Evolutionary conservation across 2,113 vertebrate species (phyloP).

Genomic region (zebrafish (Danio rerio)): DNA sequence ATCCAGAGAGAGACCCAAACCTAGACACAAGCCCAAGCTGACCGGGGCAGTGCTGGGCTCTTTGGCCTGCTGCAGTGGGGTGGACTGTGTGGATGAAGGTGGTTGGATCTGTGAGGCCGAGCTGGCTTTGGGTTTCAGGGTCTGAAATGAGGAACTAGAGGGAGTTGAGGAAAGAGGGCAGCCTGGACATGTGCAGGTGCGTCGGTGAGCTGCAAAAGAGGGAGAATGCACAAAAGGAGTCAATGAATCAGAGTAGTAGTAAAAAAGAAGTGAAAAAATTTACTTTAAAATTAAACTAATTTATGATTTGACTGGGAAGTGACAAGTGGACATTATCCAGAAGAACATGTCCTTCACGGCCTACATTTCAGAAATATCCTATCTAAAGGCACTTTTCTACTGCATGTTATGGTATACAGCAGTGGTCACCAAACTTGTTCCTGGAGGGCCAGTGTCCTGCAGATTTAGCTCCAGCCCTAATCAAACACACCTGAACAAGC

Average conservation of each 20-base stretch:
- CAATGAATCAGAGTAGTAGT: neutral
- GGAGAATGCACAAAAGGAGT: neutral
- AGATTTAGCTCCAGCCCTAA: too few species aligned
- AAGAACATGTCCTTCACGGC: neutral
- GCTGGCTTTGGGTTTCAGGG: conserved; percentile 62
- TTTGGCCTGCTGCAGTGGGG: conserved; percentile 57
- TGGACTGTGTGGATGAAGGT: neutral
- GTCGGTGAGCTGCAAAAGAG: conserved; percentile 64
- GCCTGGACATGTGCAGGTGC: conserved; percentile 74
- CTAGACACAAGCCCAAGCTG: conserved; percentile 60
- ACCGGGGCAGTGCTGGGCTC: conserved; percentile 49
- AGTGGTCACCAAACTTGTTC: too few species aligned
- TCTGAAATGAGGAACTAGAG: conserved; percentile 57
- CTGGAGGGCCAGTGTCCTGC: too few species aligned
- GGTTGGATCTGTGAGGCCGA: conserved; percentile 26
- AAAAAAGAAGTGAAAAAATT: neutral
- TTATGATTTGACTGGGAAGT: neutral
- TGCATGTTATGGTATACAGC: too few species aligned
- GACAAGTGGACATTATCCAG: neutral
- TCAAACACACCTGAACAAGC: too few species aligned
- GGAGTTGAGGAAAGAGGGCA: conserved; percentile 71
- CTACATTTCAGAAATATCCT: too few species aligned
- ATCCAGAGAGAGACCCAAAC: conserved; percentile 58
- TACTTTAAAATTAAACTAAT: neutral
- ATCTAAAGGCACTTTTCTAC: too few species aligned